These are phyloP conservation scores for Trichoplusia ni DNA, from an alignment of 1,140 invertebrate genomes.

Conservation along the genomic window DNA sequence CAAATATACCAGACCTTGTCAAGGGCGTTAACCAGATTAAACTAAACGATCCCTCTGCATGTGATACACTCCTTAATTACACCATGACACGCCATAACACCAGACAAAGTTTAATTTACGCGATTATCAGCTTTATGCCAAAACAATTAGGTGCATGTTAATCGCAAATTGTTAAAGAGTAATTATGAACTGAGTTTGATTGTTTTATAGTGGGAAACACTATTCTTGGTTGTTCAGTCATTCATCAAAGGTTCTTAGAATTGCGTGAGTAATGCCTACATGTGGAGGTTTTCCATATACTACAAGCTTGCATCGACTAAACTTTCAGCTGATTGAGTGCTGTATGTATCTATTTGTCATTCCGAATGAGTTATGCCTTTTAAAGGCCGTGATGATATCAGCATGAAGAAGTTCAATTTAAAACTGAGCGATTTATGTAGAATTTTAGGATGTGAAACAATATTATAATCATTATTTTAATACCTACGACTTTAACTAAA, in stretches of 20 bases:
- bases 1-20: not conserved
- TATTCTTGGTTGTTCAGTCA: not conserved
- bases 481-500: no score
- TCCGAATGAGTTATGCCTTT: no score
- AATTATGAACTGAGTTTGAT: not conserved
- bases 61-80: not conserved
- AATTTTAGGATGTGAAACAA: no score
- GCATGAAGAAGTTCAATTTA: no score
- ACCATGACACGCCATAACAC: slow-evolving; percentile 8
- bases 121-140: not conserved
- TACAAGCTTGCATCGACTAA: no score
- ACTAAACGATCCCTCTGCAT: slow-evolving; percentile 7
- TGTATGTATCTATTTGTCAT: no score
- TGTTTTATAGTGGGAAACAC: not conserved
- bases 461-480: no score
- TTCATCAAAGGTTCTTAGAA: slow-evolving; percentile 4
- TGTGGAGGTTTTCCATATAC: no score
- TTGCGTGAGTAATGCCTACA: slow-evolving; percentile 8
- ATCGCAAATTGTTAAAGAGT: no score
- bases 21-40: slow-evolving; percentile 18
- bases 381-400: no score
- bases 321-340: not conserved
- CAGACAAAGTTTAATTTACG: not conserved
- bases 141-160: not conserved
- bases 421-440: no score